Evolutionary conservation across 2,113 vertebrate species (phyloP).

Genomic region (Nycticorax nycticorax): DNA sequence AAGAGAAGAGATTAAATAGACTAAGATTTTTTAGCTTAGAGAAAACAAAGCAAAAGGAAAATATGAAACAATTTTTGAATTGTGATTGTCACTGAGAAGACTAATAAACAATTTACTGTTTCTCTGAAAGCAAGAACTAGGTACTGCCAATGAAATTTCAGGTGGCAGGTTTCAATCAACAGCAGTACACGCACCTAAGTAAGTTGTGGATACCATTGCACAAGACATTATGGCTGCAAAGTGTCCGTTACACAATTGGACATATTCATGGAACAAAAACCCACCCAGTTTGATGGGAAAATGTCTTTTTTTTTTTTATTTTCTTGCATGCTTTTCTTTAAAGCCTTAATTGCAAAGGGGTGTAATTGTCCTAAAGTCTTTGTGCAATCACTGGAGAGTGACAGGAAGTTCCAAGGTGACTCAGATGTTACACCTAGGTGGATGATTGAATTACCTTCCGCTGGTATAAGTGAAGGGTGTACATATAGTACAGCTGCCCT

Average conservation of each 20-base stretch:
- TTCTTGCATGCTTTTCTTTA: not conserved
- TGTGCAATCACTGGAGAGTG: not conserved
- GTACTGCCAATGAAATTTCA: not conserved
- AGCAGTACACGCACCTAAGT: not conserved
- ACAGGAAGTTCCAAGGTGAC: not conserved
- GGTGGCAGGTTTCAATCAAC: not conserved
- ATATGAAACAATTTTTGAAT: not conserved
- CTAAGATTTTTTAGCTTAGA: slow-evolving; percentile 6
- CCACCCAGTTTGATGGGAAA: not conserved
- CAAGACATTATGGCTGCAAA: not conserved
- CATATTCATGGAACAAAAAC: not conserved
- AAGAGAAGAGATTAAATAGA: slow-evolving; percentile 33
- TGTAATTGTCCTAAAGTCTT: not conserved
- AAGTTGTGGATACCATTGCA: not conserved
- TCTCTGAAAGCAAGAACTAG: not conserved
- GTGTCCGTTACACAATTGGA: rapidly evolving
- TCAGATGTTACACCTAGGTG: not conserved
- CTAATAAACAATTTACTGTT: slow-evolving; percentile 15
- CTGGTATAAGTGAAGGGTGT: not conserved
- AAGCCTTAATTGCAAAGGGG: not conserved
- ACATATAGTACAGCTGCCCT: not conserved
- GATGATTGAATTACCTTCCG: not conserved
- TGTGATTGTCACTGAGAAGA: not conserved
- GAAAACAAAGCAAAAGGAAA: slow-evolving; percentile 26
- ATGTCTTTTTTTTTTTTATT: not conserved